Evolutionary conservation across 1,140 invertebrate genomes (phyloP).

Genomic region (Drusus annulatus): DNA sequence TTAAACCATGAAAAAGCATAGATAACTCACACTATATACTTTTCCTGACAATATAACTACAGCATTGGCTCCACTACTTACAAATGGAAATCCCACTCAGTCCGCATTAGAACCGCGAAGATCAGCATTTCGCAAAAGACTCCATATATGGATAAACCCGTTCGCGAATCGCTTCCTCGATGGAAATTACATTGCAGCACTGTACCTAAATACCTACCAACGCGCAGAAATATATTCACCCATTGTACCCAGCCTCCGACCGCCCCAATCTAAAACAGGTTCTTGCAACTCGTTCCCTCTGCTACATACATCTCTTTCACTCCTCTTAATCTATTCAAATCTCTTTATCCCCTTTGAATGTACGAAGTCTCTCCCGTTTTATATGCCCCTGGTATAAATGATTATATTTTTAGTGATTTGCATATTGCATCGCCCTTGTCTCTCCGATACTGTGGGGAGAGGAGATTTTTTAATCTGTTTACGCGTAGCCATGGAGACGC

Average conservation of each 20-base stretch:
- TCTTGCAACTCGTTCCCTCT: constrained; percentile 33
- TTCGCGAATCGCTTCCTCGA: neutral
- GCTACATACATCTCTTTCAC: constrained; percentile 1
- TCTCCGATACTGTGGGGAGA: constrained; percentile 11
- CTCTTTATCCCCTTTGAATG: neutral
- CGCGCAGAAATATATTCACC: constrained; percentile 1
- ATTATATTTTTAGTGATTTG: neutral
- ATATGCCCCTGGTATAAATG: neutral
- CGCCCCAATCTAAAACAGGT: constrained; percentile 33
- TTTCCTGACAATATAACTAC: too few species aligned
- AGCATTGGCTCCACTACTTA: too few species aligned
- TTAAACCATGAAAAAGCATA: too few species aligned
- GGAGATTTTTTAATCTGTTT: constrained; percentile 4
- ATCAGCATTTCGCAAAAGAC: constrained; percentile 21
- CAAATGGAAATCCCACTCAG: too few species aligned
- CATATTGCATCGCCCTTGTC: constrained; percentile 10
- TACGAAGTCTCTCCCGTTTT: neutral
- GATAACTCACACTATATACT: too few species aligned
- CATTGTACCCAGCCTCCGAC: constrained; percentile 41
- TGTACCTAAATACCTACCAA: neutral
- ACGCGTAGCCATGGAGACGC: constrained; percentile 25
- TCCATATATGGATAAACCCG: constrained; percentile 34
- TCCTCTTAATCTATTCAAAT: constrained; percentile 20
- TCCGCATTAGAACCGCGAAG: too few species aligned
- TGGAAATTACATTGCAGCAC: constrained; percentile 30